phyloP scores from a whole-genome alignment of 2,888 invertebrate species.

The Acanthosepion esculentum region DNA sequence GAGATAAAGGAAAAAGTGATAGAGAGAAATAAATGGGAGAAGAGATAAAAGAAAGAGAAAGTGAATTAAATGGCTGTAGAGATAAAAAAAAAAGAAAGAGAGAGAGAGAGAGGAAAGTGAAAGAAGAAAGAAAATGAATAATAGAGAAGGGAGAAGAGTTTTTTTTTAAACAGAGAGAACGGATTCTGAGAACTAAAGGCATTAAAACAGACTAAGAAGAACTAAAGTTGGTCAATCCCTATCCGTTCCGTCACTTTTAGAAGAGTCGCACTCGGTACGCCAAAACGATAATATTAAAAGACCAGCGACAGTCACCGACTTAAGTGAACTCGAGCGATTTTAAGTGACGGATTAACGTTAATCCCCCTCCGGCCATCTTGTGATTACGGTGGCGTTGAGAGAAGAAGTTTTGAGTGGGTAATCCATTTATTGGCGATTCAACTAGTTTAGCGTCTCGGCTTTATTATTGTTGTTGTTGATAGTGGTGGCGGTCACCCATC shows the following conservation, averaged over 20 bases:
- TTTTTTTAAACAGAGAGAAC: no score
- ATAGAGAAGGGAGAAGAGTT: neutral
- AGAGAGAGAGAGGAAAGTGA: neutral
- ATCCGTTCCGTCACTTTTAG: neutral
- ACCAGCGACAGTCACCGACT: constrained; percentile 21
- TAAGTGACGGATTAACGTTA: constrained; percentile 33
- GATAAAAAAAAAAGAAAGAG: no score
- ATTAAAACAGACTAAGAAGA: neutral
- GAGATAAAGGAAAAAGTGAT: no score
- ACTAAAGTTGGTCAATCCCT: neutral
- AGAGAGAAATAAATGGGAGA: no score
- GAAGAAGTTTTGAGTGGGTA: constrained; percentile 33
- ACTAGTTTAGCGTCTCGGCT: neutral
- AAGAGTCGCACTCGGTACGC: neutral
- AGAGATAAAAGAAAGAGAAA: no score
- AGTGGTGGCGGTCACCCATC: neutral
- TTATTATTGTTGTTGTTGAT: neutral
- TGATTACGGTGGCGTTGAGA: neutral
- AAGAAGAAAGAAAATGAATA: neutral
- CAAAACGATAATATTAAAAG: constrained; percentile 2
- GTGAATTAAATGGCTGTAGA: no score
- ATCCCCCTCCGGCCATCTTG: neutral
- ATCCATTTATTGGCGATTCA: constrained; percentile 33
- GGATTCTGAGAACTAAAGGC: neutral
- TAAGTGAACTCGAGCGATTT: constrained; percentile 22